Conservation (phyloP, 2,888 invertebrate species). For the Melieria omissa region DNA sequence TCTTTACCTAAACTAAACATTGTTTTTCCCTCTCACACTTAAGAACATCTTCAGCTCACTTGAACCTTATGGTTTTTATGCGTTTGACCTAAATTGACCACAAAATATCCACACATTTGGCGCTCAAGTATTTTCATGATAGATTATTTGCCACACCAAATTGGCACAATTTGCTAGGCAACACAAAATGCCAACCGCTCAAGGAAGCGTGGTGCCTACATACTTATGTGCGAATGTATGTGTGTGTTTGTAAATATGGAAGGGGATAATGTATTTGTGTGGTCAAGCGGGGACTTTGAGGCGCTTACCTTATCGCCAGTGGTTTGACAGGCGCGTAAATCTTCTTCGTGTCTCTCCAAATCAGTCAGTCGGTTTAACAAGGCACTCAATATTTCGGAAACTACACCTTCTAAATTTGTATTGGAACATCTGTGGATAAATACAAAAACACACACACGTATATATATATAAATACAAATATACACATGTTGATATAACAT, state of each 20-base stretch:
- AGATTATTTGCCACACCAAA: too few species aligned
- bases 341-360: slow-evolving; percentile 66
- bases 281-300: background rate
- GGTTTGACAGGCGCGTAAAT: slow-evolving; percentile 66
- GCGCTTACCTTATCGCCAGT: slow-evolving; percentile 59
- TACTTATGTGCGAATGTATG: background rate
- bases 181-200: background rate
- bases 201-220: background rate
- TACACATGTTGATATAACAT: background rate
- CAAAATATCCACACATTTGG: too few species aligned
- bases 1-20: too few species aligned
- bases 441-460: background rate
- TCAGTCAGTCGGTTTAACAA: slow-evolving; percentile 68
- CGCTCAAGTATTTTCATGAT: too few species aligned
- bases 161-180: too few species aligned
- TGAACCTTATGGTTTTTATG: too few species aligned
- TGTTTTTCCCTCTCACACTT: too few species aligned
- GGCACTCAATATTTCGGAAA: slow-evolving; percentile 68
- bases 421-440: slow-evolving; percentile 61
- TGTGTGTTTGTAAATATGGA: background rate
- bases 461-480: background rate
- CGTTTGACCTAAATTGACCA: too few species aligned
- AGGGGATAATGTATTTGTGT: background rate
- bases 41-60: too few species aligned
- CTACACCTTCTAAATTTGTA: slow-evolving; percentile 65